Evolutionary conservation across 2,113 vertebrate species (phyloP).

Genomic region (Pteruthius melanotis): DNA sequence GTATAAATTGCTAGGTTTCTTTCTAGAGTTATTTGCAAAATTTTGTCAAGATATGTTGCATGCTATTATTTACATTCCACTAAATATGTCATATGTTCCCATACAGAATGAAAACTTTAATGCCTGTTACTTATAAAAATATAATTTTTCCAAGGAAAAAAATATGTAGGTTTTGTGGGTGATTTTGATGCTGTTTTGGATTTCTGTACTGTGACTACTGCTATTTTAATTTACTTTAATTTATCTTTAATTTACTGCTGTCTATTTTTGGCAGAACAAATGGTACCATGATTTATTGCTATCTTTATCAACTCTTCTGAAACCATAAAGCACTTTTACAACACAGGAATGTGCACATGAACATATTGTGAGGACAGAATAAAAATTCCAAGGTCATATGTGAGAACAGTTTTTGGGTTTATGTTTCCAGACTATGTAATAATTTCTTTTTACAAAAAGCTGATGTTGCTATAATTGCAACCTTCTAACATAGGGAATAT

Average conservation of each 20-base stretch:
- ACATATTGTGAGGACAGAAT: neutral
- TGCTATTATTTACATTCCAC: neutral
- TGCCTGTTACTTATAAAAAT: neutral
- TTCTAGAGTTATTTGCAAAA: neutral
- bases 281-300: neutral
- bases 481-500: neutral
- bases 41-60: neutral
- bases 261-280: conserved; percentile 37
- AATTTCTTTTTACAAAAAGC: neutral
- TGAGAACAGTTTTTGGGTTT: neutral
- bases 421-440: neutral
- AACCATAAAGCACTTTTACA: neutral
- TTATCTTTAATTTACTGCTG: neutral
- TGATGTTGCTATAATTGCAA: neutral
- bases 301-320: neutral
- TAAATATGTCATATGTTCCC: neutral
- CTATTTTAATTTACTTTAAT: neutral
- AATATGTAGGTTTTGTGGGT: neutral
- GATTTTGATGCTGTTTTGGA: neutral
- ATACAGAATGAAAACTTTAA: neutral
- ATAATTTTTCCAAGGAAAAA: neutral
- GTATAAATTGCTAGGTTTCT: neutral
- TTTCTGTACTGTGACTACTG: neutral
- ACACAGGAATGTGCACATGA: neutral
- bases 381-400: neutral